Base-by-base conservation (phyloP, 2,888 invertebrate genomes). In the Yponomeuta plumbellus region DNA sequence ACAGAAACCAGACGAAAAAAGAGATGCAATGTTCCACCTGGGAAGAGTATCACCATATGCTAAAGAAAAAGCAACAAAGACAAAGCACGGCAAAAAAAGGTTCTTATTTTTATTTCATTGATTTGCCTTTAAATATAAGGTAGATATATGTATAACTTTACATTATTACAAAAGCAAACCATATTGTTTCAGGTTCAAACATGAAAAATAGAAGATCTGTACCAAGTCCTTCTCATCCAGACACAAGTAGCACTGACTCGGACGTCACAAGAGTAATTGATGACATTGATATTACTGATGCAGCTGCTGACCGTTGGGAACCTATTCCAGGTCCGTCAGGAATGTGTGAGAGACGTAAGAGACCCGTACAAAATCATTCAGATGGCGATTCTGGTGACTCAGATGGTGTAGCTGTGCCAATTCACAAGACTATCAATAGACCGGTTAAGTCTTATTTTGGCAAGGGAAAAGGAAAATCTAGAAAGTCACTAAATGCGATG, bases 391-490 rank as follows among this genome's bases (percentile, higher is more conserved):
- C 61, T 61, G 22, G 13, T 61, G 59, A 59, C 59, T 59, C 59
- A 21, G 61, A 11, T 61, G 23, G 17, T 61, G 61, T 61, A 17
- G 61, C 61, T 61, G 61, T 61, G 61, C 61, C 61, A 61, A 61
- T 61, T 61, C 22, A 61, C 61, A 61, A 61, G 61, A 61, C 61
- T 17, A 23, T 61, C 61, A 61, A 61, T 61, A 22, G 22, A 61
- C 61, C 61, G 57, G 57, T 57, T 61, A 61, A 61, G 61, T 61
- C 61, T 61, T 61, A 23, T 61, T 11, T 61, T 61, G 61, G 61
- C 61, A 61, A 61, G 61, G 61, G 61, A 61, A 61, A 23, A 23
- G 61, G 61, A 61, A 61, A 61, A 23, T 22, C 23, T 61, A 61
- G 61, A 11, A 17, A 22, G 61, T 23, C 61, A 61, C 21, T 23